A percentile compares a stretch with the other conserved stretches of the same genome.
Evolutionary conservation across 2,888 invertebrate genomes (phyloP).

Genomic region (Luffia ferchaultella): DNA sequence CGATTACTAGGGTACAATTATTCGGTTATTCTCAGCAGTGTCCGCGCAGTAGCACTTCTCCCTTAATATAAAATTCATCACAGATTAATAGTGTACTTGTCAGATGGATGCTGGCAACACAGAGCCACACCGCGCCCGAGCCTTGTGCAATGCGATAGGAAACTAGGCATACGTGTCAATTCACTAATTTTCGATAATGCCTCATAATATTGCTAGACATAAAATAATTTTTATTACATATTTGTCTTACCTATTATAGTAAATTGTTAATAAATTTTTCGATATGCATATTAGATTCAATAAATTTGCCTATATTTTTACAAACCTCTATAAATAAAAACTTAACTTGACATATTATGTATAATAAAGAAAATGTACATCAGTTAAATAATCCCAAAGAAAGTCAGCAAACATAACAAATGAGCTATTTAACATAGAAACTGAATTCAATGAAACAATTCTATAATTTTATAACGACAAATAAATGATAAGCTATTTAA

Average conservation of each 20-base stretch:
- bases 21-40: conserved; percentile 1
- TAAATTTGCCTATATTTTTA: conserved; percentile 43
- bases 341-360: conserved; percentile 44
- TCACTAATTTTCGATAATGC: not conserved
- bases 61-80: not conserved
- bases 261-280: conserved; percentile 22
- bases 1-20: conserved; percentile 15
- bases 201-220: not conserved
- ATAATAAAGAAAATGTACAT: conserved; percentile 21
- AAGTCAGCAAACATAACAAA: not conserved
- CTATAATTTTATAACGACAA: not conserved
- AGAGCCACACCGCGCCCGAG: too few species aligned
- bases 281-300: conserved; percentile 50
- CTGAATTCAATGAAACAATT: not conserved
- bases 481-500: too few species aligned
- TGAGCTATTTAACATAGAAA: not conserved
- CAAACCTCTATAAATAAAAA: conserved; percentile 49
- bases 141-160: too few species aligned
- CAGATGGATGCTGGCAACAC: not conserved
- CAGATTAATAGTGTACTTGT: not conserved
- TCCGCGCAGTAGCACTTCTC: not conserved
- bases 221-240: not conserved
- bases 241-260: not conserved
- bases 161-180: not conserved
- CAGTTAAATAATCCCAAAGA: not conserved